Percentiles rank a stretch among this genome's conserved stretches.
phyloP scores from a whole-genome alignment of 2,797 vertebrate genomes.

The Furcifer pardalis region DNA sequence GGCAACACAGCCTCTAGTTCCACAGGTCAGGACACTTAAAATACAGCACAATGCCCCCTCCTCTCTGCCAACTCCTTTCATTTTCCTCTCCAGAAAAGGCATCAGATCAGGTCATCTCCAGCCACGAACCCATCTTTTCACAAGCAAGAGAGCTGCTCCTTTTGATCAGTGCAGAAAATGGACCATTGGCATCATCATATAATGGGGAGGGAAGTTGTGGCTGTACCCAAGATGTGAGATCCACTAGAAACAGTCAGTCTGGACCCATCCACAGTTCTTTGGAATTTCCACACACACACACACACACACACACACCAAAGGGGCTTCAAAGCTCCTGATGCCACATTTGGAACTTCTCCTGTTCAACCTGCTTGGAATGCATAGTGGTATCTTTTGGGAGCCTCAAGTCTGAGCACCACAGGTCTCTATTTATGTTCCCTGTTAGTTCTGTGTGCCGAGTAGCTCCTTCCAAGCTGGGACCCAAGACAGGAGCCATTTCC shows the following conservation, averaged over 20 bases:
- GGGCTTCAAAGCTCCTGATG: not conserved
- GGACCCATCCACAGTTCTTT: not conserved
- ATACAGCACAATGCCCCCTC: not conserved
- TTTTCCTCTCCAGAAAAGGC: not conserved
- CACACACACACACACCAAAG: too few species aligned
- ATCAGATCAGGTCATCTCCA: not conserved
- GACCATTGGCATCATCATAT: not conserved
- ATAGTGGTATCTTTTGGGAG: not conserved
- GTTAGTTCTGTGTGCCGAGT: not conserved
- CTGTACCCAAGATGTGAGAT: not conserved
- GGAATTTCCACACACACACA: not conserved
- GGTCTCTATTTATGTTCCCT: not conserved
- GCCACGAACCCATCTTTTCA: not conserved
- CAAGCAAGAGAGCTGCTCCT: not conserved
- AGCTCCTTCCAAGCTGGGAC: not conserved
- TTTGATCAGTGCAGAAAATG: not conserved
- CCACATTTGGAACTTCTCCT: not conserved
- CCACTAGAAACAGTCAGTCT: not conserved
- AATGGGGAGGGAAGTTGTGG: not conserved
- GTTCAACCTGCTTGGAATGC: not conserved
- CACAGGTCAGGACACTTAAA: not conserved
- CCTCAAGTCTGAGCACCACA: not conserved
- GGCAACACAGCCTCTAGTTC: not conserved
- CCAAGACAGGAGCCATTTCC: too few species aligned
- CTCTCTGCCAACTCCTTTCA: too few species aligned